phyloP scores from a whole-genome alignment of 92 coral and sea anemone species.

The Heliopora coerulea region DNA sequence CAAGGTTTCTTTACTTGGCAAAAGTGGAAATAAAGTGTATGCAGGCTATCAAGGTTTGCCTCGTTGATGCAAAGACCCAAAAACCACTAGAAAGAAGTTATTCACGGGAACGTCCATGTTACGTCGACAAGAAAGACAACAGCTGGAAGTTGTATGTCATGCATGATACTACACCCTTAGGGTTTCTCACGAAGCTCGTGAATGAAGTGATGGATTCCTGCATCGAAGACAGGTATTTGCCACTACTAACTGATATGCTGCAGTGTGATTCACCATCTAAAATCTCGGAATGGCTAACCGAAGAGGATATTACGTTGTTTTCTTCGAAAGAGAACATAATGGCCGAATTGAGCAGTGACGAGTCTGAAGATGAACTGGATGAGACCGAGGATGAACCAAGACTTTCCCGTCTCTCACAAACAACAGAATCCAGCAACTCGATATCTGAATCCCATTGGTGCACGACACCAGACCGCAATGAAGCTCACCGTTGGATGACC shows the following conservation, averaged over 20 bases:
- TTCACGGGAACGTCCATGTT: constrained; percentile 12
- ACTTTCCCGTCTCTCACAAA: not conserved
- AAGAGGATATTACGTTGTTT: constrained; percentile 51
- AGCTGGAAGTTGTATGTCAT: constrained; percentile 78
- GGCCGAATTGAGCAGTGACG: not conserved
- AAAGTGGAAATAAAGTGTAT: constrained; percentile 64
- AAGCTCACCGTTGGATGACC: constrained; percentile 93
- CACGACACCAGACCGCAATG: constrained; percentile 71
- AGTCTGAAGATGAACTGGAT: not conserved
- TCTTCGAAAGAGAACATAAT: constrained; percentile 4
- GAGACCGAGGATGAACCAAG: not conserved
- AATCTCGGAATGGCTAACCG: constrained; percentile 51
- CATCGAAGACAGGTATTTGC: constrained; percentile 25
- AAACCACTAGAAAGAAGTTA: not conserved
- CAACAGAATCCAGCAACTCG: not conserved
- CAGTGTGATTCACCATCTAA: constrained; percentile 26
- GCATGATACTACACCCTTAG: constrained; percentile 21
- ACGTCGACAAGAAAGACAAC: constrained; percentile 51
- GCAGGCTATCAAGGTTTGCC: not conserved
- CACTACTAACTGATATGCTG: constrained; percentile 46
- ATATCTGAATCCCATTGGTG: constrained; percentile 46
- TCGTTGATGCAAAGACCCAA: not conserved
- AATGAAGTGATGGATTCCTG: constrained; percentile 53
- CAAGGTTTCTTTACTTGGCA: constrained; percentile 47
- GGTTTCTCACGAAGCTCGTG: constrained; percentile 46